Conservation (phyloP, 2,797 vertebrate genomes). For the Sebastes nivosus region DNA sequence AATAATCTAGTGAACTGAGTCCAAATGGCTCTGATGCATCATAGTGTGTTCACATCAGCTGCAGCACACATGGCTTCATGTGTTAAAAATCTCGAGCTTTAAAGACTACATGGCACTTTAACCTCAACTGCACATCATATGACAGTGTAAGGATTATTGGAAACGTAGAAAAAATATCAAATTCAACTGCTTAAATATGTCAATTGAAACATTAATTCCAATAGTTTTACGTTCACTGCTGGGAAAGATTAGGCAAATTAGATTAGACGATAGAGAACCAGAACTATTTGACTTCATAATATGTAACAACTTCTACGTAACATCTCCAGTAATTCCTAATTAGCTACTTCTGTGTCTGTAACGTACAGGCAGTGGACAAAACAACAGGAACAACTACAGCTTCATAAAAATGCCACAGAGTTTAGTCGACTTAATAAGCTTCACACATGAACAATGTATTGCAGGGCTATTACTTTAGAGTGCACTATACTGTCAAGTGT, state of each 20-base stretch:
- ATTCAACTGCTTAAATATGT: slow-evolving; percentile 27
- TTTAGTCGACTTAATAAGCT: neutral
- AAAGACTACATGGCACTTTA: slow-evolving; percentile 66
- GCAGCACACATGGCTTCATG: slow-evolving; percentile 15
- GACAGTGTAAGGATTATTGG: slow-evolving; percentile 14
- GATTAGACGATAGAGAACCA: slow-evolving; percentile 14
- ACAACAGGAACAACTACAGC: slow-evolving; percentile 21
- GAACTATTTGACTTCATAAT: slow-evolving; percentile 12
- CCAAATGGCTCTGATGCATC: neutral
- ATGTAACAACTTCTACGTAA: slow-evolving; percentile 27
- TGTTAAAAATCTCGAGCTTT: slow-evolving; percentile 18
- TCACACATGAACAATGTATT: neutral
- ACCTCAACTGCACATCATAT: slow-evolving; percentile 28
- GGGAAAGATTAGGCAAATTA: slow-evolving; percentile 37
- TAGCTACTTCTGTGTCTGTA: slow-evolving; percentile 9
- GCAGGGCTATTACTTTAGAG: neutral
- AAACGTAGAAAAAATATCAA: slow-evolving; percentile 53
- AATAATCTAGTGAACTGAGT: neutral
- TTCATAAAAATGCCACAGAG: slow-evolving; percentile 13
- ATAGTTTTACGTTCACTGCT: slow-evolving; percentile 10
- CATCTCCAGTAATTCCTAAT: slow-evolving; percentile 14
- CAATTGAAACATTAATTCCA: slow-evolving; percentile 20
- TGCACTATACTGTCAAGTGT: neutral
- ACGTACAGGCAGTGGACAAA: slow-evolving; percentile 19
- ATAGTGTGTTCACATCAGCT: neutral